phyloP scores from a whole-genome alignment of 2,797 vertebrate species.

The Lepilemur ruficaudatus region DNA sequence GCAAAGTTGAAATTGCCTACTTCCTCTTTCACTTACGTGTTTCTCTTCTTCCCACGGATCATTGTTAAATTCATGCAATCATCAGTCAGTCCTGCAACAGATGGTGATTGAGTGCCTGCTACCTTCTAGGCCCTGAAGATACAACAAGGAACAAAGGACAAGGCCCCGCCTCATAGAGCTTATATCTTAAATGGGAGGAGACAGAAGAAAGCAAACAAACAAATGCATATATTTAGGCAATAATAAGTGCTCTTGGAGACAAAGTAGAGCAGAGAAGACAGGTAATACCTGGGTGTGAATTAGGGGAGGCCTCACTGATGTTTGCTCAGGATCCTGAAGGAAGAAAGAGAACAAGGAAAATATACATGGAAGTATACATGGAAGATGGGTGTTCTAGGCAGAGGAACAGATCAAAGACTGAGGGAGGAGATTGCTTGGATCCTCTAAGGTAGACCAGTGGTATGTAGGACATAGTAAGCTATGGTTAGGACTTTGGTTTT shows the following conservation, averaged over 20 bases:
- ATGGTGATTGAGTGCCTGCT: neutral
- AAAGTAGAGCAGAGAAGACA: neutral
- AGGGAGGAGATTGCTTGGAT: neutral
- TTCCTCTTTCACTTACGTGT: neutral
- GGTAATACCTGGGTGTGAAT: neutral
- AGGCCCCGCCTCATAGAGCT: neutral
- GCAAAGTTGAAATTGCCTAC: neutral
- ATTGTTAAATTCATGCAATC: neutral
- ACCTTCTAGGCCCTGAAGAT: neutral
- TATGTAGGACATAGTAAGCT: neutral
- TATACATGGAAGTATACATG: accelerated
- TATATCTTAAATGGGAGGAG: neutral
- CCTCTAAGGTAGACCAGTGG: neutral
- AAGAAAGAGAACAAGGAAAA: neutral
- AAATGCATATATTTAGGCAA: neutral
- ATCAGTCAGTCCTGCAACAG: neutral
- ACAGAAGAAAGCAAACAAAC: neutral
- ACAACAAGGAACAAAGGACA: neutral
- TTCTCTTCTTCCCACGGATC: neutral
- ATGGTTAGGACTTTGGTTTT: neutral
- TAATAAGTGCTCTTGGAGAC: neutral
- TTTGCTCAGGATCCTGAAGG: neutral
- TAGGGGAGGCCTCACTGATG: neutral
- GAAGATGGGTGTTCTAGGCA: neutral
- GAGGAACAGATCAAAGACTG: neutral